phyloP scores from a whole-genome alignment of 1,140 invertebrate genomes.

The Condylostylus longicornis region DNA sequence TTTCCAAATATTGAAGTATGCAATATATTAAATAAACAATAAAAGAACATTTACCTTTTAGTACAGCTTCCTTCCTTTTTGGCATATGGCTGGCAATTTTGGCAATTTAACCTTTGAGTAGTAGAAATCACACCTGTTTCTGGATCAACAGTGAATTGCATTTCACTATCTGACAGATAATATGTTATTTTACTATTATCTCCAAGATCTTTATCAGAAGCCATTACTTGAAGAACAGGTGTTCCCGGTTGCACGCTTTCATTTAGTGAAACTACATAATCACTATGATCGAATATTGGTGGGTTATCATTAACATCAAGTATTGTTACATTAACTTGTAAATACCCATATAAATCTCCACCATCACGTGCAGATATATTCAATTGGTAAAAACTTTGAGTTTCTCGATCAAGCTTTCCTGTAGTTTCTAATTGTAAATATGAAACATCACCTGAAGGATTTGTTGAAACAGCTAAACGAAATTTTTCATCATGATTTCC shows the following conservation, averaged over 20 bases:
- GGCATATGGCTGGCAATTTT: slow-evolving; percentile 38
- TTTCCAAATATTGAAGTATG: too few relatives aligned
- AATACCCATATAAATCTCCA: slow-evolving; percentile 64
- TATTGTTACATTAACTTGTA: slow-evolving; percentile 80
- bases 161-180: slow-evolving; percentile 67
- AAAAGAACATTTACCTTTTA: too few relatives aligned
- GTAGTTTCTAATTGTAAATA: slow-evolving; percentile 84
- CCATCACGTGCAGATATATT: slow-evolving; percentile 84
- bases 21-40: too few relatives aligned
- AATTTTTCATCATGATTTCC: slow-evolving; percentile 81
- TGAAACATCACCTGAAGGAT: slow-evolving; percentile 73
- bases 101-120: slow-evolving; percentile 60
- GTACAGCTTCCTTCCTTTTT: slow-evolving; percentile 35
- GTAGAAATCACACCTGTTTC: slow-evolving; percentile 76
- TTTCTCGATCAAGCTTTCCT: slow-evolving; percentile 77
- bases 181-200: slow-evolving; percentile 87
- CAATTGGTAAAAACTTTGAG: slow-evolving; percentile 61
- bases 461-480: slow-evolving; percentile 66
- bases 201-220: slow-evolving; percentile 79
- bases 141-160: slow-evolving; percentile 75
- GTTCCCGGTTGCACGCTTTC: slow-evolving; percentile 83
- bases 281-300: slow-evolving; percentile 82
- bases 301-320: slow-evolving; percentile 91
- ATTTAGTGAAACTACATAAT: slow-evolving; percentile 80
- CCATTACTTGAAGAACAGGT: slow-evolving; percentile 72